Base-by-base conservation (phyloP, 2,113 vertebrate species). In the Scophthalmus maximus region DNA sequence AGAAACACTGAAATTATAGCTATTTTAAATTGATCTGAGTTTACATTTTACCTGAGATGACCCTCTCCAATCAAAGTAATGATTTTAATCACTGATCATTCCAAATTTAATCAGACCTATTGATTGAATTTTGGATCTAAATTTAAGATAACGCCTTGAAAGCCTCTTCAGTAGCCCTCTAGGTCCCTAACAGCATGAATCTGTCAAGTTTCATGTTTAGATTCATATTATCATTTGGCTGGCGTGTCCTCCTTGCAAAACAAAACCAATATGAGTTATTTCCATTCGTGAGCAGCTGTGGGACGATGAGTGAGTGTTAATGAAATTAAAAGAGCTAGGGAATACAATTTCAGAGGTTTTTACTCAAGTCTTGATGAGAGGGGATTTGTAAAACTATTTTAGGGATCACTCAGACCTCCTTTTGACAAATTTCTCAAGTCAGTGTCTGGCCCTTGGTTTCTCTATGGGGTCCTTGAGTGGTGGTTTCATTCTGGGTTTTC, bases 181-280 rank as follows among this genome's bases (percentile, higher is more conserved):
- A 61, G 7, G 5, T 64, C 47, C 46, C 63, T 7, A 60, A 46
- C 32, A 51, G 27, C n/a, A n/a, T n/a, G n/a, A n/a, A n/a, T n/a
- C n/a, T n/a, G n/a, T n/a, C n/a, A n/a, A n/a, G n/a, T n/a, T n/a
- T n/a, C n/a, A n/a, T n/a, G n/a, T n/a, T n/a, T n/a, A n/a, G n/a
- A n/a, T n/a, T n/a, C n/a, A n/a, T n/a, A n/a, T n/a, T n/a, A n/a
- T n/a, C n/a, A n/a, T n/a, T n/a, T n/a, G n/a, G n/a, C n/a, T n/a
- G n/a, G n/a, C n/a, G n/a, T n/a, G n/a, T 42, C 18, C 3, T 42
- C 40, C 17, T 60, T 36, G 12, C 15, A 46, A 52, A 80, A 59
- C 53, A 59, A 32, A 70, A 46, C 25, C 57, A 75, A 56, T 60
- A 47, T n/a, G 17, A 70, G 32, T 52, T 12, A 0, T 55, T 59